phyloP scores from a whole-genome alignment of 92 coral and sea anemone species.

The Epizoanthus illoricatus region DNA sequence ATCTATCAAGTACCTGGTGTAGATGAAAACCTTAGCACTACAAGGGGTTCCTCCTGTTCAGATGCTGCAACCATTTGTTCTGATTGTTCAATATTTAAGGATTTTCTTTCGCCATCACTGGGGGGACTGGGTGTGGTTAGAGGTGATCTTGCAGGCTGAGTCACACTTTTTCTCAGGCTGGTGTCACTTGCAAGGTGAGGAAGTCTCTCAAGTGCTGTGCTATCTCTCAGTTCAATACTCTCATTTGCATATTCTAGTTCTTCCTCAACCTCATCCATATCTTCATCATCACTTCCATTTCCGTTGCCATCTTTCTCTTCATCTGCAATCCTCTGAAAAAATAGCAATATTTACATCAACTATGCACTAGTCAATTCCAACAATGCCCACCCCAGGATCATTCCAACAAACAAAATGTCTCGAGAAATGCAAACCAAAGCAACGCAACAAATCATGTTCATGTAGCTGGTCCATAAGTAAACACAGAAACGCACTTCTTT shows the following conservation, averaged over 20 bases:
- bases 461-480: too few relatives aligned
- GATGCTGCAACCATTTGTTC: constrained; percentile 7
- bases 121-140: background rate
- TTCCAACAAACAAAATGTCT: too few relatives aligned
- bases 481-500: too few relatives aligned
- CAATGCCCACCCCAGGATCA: too few relatives aligned
- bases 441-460: too few relatives aligned
- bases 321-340: constrained; percentile 53
- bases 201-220: constrained; percentile 58
- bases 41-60: constrained; percentile 21
- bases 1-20: constrained; percentile 24
- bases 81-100: background rate
- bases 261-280: constrained; percentile 81
- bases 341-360: background rate
- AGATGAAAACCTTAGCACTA: constrained; percentile 28
- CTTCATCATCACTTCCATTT: constrained; percentile 50
- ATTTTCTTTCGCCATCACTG: background rate
- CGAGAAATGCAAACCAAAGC: too few relatives aligned
- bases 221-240: constrained; percentile 80
- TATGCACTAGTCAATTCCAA: background rate
- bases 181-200: constrained; percentile 61
- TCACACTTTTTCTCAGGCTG: constrained; percentile 15
- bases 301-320: constrained; percentile 46
- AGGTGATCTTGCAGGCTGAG: background rate
- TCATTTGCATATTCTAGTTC: constrained; percentile 86